phyloP scores from a whole-genome alignment of 2,113 vertebrate genomes.

The Zapus hudsonius region DNA sequence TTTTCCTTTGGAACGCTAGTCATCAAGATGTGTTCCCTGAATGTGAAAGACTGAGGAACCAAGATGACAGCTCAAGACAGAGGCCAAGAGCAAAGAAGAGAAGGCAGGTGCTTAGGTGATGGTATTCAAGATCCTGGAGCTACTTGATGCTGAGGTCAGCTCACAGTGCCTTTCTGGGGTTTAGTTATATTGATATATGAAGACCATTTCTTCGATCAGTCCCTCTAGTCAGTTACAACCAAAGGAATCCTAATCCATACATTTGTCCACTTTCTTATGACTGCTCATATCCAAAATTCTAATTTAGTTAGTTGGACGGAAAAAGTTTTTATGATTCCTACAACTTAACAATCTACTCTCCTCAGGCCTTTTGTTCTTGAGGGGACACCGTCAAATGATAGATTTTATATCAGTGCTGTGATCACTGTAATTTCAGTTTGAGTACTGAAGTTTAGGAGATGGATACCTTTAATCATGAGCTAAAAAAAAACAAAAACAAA shows the following conservation, averaged over 20 bases:
- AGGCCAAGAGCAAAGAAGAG: neutral
- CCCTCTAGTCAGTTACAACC: neutral
- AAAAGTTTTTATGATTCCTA: constrained; percentile 10
- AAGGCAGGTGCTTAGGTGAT: neutral
- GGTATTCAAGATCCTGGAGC: neutral
- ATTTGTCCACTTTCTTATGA: neutral
- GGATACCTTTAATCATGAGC: constrained; percentile 6
- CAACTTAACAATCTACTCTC: neutral
- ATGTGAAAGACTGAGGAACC: neutral
- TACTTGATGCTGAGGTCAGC: neutral
- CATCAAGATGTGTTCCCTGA: neutral
- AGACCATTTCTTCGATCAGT: neutral
- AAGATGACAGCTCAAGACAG: neutral
- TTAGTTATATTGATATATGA: neutral
- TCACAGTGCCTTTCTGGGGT: neutral
- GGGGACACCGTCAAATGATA: neutral
- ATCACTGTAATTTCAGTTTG: neutral
- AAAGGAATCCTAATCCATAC: neutral
- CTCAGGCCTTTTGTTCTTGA: neutral
- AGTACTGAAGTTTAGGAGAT: neutral
- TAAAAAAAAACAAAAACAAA: neutral
- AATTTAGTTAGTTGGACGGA: neutral
- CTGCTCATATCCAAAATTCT: neutral
- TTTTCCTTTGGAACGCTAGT: neutral
- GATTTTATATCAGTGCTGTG: neutral